Base-by-base conservation (phyloP, 2,113 vertebrate genomes). In the Haemorhous mexicanus region DNA sequence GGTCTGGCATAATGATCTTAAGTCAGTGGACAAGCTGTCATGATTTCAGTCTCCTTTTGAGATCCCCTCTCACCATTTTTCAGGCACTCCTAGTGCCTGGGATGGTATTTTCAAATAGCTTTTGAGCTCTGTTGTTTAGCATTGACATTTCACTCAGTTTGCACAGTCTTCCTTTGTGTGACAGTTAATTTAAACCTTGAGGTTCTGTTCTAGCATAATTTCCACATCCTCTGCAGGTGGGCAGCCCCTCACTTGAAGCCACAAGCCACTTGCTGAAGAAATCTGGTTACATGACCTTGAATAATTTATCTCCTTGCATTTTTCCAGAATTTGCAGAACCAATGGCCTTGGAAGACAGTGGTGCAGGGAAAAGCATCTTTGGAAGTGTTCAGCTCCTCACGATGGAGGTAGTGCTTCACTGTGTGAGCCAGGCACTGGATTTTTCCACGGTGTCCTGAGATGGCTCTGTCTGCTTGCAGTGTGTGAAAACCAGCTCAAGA, bases 351-450 rank as follows among this genome's bases (percentile, higher is more conserved):
- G 30, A 55, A 44, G 44, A 27, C 4, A 8, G 8, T 2, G 13
- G 1, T 28, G 12, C 11, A 14, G 32, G 28, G 53, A 47, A 32
- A 24, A 68, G 9, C 16, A 21, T 11, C 15, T 1, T 0, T 47
- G 66, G 26, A 35, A 55, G 11, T 13, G 32, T 26, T 37, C 52
- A 55, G 13, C 43, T 56, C 4, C 61, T 47, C 8, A 1, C 0
- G 3, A 12, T 32, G 56, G 47, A 33, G 16, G 15, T 15, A 5
- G 19, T 1, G 15, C 26, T 55, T 27, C 6, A 1, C 9, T 39
- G 27, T 7, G 15, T 20, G 14, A 76, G 43, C 17, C 35, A n/a
- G 44, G 33, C 17, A 37, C 37, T 32, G 4, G 22, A 14, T 62
- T 73, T 70, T 44, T 58, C 19, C 17, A 2, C 2, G 3, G 7